Percentiles rank a stretch among this genome's conserved stretches.
Conservation (phyloP, 2,888 invertebrate species). For the Heliconius aoede region DNA sequence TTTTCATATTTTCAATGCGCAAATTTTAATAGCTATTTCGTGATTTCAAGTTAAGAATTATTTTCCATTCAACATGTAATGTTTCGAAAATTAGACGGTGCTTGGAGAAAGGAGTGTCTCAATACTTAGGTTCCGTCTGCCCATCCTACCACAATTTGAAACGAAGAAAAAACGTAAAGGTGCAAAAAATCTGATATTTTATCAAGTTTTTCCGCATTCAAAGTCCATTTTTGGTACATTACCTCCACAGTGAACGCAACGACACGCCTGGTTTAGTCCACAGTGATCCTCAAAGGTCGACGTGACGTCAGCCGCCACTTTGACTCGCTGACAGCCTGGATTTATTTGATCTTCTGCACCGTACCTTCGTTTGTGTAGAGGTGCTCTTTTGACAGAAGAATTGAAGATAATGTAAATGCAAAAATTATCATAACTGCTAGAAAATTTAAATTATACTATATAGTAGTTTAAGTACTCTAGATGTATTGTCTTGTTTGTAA, state of each 20-base stretch:
- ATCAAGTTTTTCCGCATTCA: too few species aligned
- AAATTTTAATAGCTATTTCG: not conserved
- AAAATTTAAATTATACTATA: not conserved
- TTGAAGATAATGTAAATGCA: too few species aligned
- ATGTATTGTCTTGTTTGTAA: not conserved
- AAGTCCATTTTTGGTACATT: too few species aligned
- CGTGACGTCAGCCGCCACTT: not conserved
- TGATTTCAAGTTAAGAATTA: not conserved
- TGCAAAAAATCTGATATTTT: too few species aligned
- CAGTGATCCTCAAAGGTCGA: conserved; percentile 1
- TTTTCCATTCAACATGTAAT: not conserved
- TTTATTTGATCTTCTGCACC: not conserved
- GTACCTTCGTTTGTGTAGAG: not conserved
- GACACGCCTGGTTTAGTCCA: not conserved
- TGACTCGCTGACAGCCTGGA: not conserved
- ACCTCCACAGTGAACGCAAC: not conserved
- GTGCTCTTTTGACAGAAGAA: not conserved
- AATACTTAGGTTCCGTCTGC: not conserved
- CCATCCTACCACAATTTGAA: too few species aligned
- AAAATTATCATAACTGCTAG: too few species aligned
- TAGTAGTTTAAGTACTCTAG: too few species aligned
- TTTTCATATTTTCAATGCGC: not conserved
- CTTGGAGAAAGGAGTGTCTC: not conserved
- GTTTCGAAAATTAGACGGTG: not conserved
- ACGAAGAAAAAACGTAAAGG: too few species aligned